A percentile compares a stretch with the other conserved stretches of the same genome.
Conservation (phyloP, 2,797 vertebrate species). For the Bradypodion ventrale region DNA sequence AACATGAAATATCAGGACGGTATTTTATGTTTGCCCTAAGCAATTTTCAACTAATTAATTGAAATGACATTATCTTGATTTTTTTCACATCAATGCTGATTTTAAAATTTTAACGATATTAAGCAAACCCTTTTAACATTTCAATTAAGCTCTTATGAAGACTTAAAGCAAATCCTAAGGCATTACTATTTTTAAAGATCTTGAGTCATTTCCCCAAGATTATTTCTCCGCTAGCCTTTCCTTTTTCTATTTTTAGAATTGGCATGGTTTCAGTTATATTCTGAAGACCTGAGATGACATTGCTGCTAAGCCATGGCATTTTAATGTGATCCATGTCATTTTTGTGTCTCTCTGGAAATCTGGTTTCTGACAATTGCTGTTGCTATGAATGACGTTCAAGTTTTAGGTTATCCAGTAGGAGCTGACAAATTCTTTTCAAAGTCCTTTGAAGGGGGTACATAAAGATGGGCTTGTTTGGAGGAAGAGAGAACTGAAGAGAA, state of each 20-base stretch:
- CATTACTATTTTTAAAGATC: neutral
- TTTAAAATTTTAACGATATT: conserved; percentile 31
- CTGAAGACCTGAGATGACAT: neutral
- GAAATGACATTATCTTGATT: conserved; percentile 52
- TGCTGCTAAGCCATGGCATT: neutral
- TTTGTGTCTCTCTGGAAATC: neutral
- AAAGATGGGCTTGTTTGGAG: neutral
- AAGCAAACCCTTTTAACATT: conserved; percentile 34
- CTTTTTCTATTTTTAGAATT: neutral
- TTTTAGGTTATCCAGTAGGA: neutral
- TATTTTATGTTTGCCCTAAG: conserved; percentile 35
- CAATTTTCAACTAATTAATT: conserved; percentile 27
- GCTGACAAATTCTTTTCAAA: neutral
- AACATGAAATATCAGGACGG: conserved; percentile 26
- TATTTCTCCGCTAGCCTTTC: neutral
- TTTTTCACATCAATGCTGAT: conserved; percentile 41
- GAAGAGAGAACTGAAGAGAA: neutral
- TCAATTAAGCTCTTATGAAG: conserved; percentile 4
- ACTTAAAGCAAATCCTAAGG: neutral
- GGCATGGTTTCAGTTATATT: neutral
- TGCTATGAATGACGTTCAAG: fast-evolving
- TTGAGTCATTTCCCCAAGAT: fast-evolving
- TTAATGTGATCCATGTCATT: neutral
- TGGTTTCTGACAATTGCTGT: neutral
- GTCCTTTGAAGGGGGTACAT: neutral